These are phyloP conservation scores for Scaptomyza caliginosa DNA, from an alignment of 2,888 invertebrate genomes.

Conservation along the genomic window DNA sequence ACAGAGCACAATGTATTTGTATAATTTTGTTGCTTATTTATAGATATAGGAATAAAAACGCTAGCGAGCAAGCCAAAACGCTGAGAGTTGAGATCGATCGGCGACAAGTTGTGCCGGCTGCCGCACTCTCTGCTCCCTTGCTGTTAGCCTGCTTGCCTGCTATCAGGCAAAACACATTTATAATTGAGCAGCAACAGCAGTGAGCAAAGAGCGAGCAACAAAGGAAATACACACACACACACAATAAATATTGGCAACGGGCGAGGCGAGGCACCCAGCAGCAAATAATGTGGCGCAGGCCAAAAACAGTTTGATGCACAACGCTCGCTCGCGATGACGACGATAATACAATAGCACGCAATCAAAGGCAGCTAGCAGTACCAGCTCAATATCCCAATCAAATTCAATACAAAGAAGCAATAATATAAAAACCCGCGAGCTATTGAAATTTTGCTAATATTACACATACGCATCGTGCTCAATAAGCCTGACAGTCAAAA, in stretches of 20 bases:
- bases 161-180: conserved; percentile 71
- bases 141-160: conserved; percentile 43
- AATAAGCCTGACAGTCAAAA: conserved; percentile 26
- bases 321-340: conserved; percentile 75
- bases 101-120: conserved; percentile 53
- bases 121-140: conserved; percentile 3
- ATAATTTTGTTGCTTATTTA: conserved; percentile 64
- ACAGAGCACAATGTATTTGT: conserved; percentile 30
- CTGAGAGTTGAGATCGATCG: conserved; percentile 47
- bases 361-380: conserved; percentile 25
- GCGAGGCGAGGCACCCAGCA: conserved; percentile 50
- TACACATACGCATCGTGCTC: conserved; percentile 67
- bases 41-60: conserved; percentile 59
- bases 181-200: conserved; percentile 46
- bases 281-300: conserved; percentile 68
- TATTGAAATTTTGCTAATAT: conserved; percentile 52
- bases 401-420: background rate
- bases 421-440: conserved; percentile 4
- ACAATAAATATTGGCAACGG: conserved; percentile 43
- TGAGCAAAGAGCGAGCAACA: conserved; percentile 13
- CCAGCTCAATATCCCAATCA: background rate
- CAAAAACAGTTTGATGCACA: conserved; percentile 76
- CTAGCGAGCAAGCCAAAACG: conserved; percentile 31
- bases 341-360: conserved; percentile 67
- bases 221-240: conserved; percentile 12